Conservation (phyloP, 2,888 invertebrate genomes). For the Amblyjoppa proteus region DNA sequence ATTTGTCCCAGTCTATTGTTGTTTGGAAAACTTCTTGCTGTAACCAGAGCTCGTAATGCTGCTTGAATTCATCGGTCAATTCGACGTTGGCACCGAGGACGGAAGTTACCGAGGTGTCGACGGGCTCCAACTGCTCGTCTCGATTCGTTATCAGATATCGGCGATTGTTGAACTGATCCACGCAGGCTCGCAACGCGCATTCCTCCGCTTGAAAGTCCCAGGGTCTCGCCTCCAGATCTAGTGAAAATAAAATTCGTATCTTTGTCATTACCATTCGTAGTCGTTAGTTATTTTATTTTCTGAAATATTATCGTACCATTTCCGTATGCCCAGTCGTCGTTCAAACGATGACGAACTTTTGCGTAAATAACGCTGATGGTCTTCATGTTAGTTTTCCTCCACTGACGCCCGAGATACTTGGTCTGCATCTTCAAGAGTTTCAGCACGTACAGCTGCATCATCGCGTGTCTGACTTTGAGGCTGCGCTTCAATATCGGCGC, state of each 20-base stretch:
- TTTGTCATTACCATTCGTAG: neutral
- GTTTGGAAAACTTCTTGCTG: constrained; percentile 98
- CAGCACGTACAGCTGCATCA: constrained; percentile 99
- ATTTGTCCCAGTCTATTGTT: constrained; percentile 92
- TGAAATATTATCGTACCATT: constrained; percentile 88
- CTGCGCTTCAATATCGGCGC: constrained; percentile 99
- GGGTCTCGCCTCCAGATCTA: constrained; percentile 97
- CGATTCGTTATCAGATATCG: constrained; percentile 88
- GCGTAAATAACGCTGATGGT: constrained; percentile 99
- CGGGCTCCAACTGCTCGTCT: constrained; percentile 88
- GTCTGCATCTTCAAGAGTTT: constrained; percentile 99
- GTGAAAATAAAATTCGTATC: neutral
- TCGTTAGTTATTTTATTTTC: neutral
- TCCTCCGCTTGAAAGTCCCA: constrained; percentile 99
- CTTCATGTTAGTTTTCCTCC: constrained; percentile 99
- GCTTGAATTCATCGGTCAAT: constrained; percentile 96
- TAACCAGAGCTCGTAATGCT: constrained; percentile 97
- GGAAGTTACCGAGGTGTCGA: constrained; percentile 93
- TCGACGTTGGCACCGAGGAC: constrained; percentile 92
- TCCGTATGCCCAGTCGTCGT: constrained; percentile 99
- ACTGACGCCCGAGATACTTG: constrained; percentile 98
- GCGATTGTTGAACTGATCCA: constrained; percentile 98
- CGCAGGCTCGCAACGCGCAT: constrained; percentile 95
- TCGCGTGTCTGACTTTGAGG: constrained; percentile 96
- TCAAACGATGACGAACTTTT: constrained; percentile 97